These are phyloP conservation scores for Neopelma chrysocephalum DNA, from an alignment of 2,797 vertebrate genomes.

Conservation along the genomic window DNA sequence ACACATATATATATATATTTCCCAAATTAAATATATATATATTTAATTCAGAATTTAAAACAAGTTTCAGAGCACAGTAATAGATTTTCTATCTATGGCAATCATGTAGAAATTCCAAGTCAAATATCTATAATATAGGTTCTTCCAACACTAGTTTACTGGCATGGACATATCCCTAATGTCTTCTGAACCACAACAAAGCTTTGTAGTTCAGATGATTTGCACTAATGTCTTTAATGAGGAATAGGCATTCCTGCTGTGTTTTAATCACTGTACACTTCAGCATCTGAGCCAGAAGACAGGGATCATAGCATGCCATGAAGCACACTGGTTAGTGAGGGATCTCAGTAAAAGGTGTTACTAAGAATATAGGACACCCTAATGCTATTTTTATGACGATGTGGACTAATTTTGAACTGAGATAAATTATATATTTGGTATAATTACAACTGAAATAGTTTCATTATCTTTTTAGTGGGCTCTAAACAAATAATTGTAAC, in stretches of 20 bases:
- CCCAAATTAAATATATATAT: neutral
- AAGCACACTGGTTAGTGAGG: neutral
- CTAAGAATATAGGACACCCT: neutral
- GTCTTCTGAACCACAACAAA: neutral
- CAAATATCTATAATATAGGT: neutral
- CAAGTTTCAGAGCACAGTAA: neutral
- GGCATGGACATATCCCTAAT: neutral
- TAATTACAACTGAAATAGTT: neutral
- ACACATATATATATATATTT: accelerated
- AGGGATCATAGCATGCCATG: neutral
- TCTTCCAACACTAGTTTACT: neutral
- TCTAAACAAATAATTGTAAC: neutral
- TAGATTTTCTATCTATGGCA: neutral
- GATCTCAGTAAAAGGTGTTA: neutral
- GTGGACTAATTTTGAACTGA: neutral
- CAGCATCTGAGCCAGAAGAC: neutral
- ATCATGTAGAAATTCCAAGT: neutral
- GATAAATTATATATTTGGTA: neutral
- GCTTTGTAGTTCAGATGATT: neutral
- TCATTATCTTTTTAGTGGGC: neutral
- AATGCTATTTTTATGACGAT: neutral
- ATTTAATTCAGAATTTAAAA: neutral
- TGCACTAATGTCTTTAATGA: neutral
- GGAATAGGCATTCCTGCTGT: neutral
- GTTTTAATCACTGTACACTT: neutral